These are phyloP conservation scores for Argyresthia albistria DNA, from an alignment of 2,888 invertebrate genomes.

Conservation along the genomic window DNA sequence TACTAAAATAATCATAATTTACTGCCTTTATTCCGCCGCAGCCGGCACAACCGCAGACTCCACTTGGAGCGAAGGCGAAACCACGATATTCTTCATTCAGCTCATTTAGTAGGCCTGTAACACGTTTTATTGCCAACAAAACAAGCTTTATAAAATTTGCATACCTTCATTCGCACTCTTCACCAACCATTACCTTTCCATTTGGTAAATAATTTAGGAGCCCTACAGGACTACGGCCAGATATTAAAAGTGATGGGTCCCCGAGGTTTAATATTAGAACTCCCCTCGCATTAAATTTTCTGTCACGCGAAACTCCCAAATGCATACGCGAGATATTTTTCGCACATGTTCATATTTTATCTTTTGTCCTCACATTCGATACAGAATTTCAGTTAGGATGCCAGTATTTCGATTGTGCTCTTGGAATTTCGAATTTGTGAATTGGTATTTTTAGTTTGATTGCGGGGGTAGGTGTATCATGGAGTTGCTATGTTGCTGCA, in stretches of 20 bases:
- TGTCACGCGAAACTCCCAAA: conserved; percentile 72
- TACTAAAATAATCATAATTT: conserved; percentile 25
- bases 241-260: conserved; percentile 73
- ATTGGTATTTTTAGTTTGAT: background rate
- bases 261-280: conserved; percentile 69
- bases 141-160: conserved; percentile 65
- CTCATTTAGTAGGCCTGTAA: conserved; percentile 39
- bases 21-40: conserved; percentile 45
- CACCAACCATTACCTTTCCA: conserved; percentile 69
- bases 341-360: conserved; percentile 68
- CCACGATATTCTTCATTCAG: conserved; percentile 44
- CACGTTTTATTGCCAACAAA: conserved; percentile 54
- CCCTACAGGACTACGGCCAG: conserved; percentile 65
- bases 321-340: conserved; percentile 69
- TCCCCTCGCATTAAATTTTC: conserved; percentile 71
- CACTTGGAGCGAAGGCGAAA: conserved; percentile 20
- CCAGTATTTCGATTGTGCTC: conserved; percentile 38
- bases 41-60: conserved; percentile 20
- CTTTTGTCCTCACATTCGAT: conserved; percentile 61
- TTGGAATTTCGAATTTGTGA: conserved; percentile 16
- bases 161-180: conserved; percentile 67
- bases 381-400: conserved; percentile 58
- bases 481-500: too few relatives aligned
- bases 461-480: background rate
- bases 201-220: conserved; percentile 71